Evolutionary conservation across 2,888 invertebrate species (phyloP), one percentile per base, ranked within the genome.

Genomic region (Perdita meconis): DNA sequence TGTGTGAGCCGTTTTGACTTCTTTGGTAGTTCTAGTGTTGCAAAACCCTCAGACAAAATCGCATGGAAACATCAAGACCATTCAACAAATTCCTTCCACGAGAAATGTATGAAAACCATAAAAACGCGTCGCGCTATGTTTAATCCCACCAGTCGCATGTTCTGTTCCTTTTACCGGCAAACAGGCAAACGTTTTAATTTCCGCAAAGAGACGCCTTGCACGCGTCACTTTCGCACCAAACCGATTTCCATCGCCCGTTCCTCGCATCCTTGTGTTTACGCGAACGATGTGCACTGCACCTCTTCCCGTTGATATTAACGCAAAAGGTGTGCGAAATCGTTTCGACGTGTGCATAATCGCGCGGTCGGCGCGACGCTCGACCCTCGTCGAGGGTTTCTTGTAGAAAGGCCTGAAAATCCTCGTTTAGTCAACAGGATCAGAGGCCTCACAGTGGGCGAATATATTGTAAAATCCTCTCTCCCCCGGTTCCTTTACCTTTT

Each of bases 381-480:
- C 16, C 19, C 0, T 16, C 47, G 8, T 16, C 47, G 8, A 10
- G 10, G 19, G 47, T 16, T 16, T n/a, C 44, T 44, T n/a, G 44
- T 44, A 16, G 19, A 44, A 44, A 44, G 44, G 47, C 47, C 19
- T 22, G 16, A 19, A 60, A 30, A 60, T 44, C 26, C 44, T 26
- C 44, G 42, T 60, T 60, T n/a, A 19, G 42, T n/a, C 8, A 40
- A 53, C 26, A 51, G 66, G 66, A 34, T 55, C 34, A 44, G 55
- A 56, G 50, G 19, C 36, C 24, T 19, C n/a, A n/a, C 19, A 16
- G 42, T 26, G 44, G 42, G 61, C 56, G 57, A 70, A 68, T 64
- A 44, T 59, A 74, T 67, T 71, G 65, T 68, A 72, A 77, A 68
- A 60, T n/a, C 57, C 64, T 53, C 38, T 36, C 44, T 4, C 30